phyloP scores from a whole-genome alignment of 2,888 invertebrate species.

The Keiferia lycopersicella region DNA sequence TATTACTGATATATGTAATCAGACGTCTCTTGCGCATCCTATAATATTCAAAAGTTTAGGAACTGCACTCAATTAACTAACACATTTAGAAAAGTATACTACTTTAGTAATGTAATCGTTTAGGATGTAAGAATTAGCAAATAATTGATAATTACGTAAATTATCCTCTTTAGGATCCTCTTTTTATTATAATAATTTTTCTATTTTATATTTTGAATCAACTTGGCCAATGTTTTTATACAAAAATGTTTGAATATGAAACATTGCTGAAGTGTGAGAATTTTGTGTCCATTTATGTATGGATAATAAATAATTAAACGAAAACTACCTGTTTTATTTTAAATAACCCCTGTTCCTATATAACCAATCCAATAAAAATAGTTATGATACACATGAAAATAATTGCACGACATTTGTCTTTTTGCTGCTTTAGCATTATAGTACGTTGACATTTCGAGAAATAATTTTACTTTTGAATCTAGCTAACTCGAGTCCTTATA shows the following conservation, averaged over 20 bases:
- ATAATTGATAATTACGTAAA: slow-evolving; percentile 51
- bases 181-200: slow-evolving; percentile 63
- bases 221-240: slow-evolving; percentile 71
- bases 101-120: slow-evolving; percentile 64
- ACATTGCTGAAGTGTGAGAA: slow-evolving; percentile 67
- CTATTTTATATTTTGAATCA: slow-evolving; percentile 65
- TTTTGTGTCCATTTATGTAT: slow-evolving; percentile 73
- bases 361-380: not conserved
- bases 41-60: slow-evolving; percentile 47
- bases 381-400: too few species aligned
- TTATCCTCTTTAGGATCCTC: slow-evolving; percentile 61
- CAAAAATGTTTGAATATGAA: slow-evolving; percentile 53
- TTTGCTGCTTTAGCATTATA: too few species aligned
- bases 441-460: too few species aligned
- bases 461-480: too few species aligned
- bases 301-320: slow-evolving; percentile 70
- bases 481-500: too few species aligned
- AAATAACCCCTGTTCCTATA: not conserved
- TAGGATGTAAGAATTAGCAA: slow-evolving; percentile 59
- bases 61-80: slow-evolving; percentile 48
- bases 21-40: slow-evolving; percentile 39
- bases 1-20: slow-evolving; percentile 5
- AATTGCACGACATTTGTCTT: too few species aligned
- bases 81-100: slow-evolving; percentile 50
- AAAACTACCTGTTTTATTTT: slow-evolving; percentile 43